Evolutionary conservation across 1,140 invertebrate genomes (phyloP).

Genomic region (Phenacoccus solenopsis): DNA sequence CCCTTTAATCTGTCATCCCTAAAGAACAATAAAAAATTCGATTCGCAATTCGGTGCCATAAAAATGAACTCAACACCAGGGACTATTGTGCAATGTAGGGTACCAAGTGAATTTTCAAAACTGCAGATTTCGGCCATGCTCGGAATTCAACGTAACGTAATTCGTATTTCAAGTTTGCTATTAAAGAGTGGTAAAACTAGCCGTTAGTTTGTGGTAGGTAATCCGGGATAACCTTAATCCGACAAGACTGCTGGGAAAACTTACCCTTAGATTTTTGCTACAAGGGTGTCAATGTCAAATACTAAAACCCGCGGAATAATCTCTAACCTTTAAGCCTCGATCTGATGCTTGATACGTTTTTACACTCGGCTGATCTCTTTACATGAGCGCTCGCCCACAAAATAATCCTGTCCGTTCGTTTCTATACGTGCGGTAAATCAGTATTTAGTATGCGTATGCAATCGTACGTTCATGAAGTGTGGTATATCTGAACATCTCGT

Average conservation of each 20-base stretch:
- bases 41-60: too few relatives aligned
- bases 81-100: too few relatives aligned
- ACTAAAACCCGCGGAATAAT: conserved; percentile 15
- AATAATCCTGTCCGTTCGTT: conserved; percentile 7
- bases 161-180: conserved; percentile 5
- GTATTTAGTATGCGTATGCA: neutral
- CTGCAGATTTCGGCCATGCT: neutral
- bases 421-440: neutral
- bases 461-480: neutral
- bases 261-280: conserved; percentile 9
- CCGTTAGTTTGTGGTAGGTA: conserved; percentile 14
- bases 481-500: neutral
- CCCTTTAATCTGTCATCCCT: too few relatives aligned
- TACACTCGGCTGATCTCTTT: conserved; percentile 16
- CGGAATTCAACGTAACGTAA: neutral
- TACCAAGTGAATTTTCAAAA: too few relatives aligned
- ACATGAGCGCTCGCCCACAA: conserved; percentile 11
- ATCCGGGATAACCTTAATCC: conserved; percentile 14
- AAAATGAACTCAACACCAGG: too few relatives aligned
- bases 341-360: conserved; percentile 14
- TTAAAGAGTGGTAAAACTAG: conserved; percentile 14
- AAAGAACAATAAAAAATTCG: too few relatives aligned
- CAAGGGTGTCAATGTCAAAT: conserved; percentile 17
- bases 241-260: conserved; percentile 12
- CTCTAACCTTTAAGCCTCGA: conserved; percentile 16